phyloP scores from a whole-genome alignment of 23 tunicate species.

The Styela plicata region DNA sequence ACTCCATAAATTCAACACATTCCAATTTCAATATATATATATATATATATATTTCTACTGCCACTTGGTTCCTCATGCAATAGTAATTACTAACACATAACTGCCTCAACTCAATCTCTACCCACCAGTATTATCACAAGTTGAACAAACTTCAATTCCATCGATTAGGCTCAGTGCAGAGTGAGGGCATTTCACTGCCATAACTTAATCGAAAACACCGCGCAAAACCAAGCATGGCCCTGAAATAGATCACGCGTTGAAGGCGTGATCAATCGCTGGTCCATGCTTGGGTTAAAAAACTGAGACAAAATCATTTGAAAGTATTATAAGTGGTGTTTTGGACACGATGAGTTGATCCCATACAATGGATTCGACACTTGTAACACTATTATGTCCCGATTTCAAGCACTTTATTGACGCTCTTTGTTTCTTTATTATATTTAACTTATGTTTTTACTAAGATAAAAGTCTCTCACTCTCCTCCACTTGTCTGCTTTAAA shows the following conservation, averaged over 20 bases:
- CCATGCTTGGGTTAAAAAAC: not conserved
- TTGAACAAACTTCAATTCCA: no score
- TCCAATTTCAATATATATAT: no score
- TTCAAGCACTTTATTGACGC: conserved; percentile 12
- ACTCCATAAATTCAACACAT: no score
- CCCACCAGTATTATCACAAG: no score
- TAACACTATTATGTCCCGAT: conserved; percentile 10
- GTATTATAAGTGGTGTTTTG: conserved; percentile 21
- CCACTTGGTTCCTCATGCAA: no score
- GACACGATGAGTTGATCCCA: conserved; percentile 28
- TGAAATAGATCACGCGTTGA: not conserved
- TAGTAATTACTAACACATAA: no score
- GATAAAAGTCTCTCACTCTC: not conserved
- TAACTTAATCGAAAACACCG: no score
- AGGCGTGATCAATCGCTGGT: not conserved
- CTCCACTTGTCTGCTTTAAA: not conserved
- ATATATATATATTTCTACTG: no score
- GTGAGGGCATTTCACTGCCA: no score
- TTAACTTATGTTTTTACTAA: not conserved
- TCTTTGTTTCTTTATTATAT: conserved; percentile 6
- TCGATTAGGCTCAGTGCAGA: no score
- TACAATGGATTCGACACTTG: conserved; percentile 31
- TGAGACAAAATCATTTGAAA: not conserved
- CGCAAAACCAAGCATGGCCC: not conserved
- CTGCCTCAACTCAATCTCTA: no score